Evolutionary conservation across 2,888 invertebrate species (phyloP).

Genomic region (Didymodactylos carnosus): DNA sequence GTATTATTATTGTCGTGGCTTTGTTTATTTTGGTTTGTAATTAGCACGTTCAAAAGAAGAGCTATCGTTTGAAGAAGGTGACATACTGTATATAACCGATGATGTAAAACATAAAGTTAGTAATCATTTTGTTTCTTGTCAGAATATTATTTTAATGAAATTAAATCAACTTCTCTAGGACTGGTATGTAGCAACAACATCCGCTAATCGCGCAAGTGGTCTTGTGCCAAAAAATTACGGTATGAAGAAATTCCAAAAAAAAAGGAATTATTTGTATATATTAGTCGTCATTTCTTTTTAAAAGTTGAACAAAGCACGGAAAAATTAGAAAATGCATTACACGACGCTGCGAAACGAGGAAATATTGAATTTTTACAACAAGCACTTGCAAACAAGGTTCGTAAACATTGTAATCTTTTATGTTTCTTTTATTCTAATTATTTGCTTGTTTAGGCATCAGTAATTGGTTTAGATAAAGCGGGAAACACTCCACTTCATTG

Average conservation of each 20-base stretch:
- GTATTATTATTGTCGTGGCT: too few species aligned
- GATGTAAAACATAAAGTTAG: constrained; percentile 36
- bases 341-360: constrained; percentile 48
- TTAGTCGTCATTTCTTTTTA: constrained; percentile 16
- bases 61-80: constrained; percentile 46
- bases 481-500: constrained; percentile 48
- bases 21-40: neutral
- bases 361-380: constrained; percentile 43
- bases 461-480: constrained; percentile 45
- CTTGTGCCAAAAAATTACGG: constrained; percentile 46
- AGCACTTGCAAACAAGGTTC: constrained; percentile 44
- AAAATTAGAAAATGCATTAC: constrained; percentile 43
- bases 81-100: constrained; percentile 43
- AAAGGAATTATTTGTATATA: neutral
- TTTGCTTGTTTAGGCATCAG: constrained; percentile 37
- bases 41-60: constrained; percentile 38
- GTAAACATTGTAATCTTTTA: too few species aligned
- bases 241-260: constrained; percentile 22
- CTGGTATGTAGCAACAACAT: constrained; percentile 42
- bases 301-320: constrained; percentile 43
- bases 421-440: too few species aligned
- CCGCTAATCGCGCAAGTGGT: constrained; percentile 37
- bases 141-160: too few species aligned
- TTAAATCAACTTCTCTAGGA: too few species aligned
- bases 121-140: too few species aligned